Evolutionary conservation across 2,797 vertebrate species (phyloP), one percentile per base, ranked within the genome.

Genomic region (Chelidonichthys spinosus): DNA sequence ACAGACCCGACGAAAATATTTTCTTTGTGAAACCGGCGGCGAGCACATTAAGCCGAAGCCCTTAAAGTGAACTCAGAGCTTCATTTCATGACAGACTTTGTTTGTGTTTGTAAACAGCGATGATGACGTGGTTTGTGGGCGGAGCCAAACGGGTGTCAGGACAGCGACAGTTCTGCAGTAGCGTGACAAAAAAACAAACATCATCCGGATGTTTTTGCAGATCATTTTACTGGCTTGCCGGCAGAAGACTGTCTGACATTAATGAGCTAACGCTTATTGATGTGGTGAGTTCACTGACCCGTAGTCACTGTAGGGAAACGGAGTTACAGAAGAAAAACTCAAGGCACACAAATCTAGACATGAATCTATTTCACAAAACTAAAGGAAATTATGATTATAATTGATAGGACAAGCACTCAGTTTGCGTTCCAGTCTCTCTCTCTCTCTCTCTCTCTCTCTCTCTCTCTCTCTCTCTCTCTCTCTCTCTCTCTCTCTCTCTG

Each of bases 391-490:
- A 13, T 46, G 5, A 66, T 50, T 6, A 43, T 32, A 61, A 61
- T 33, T 62, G 11, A 47, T 37, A 36, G 46, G 39, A 44, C 18
- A 33, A 35, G 11, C 33, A n/a, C 36, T 10, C 43, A 32, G 9
- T 36, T 44, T 37, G 54, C 32, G 47, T 53, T 17, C 37, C 54
- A 35, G 36, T 58, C 4, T 37, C 35, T 56, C 54, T 55, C 53
- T 36, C 13, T 54, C 14, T 36, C 40, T 5, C 46, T 33, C 33
- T 40, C 15, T 17, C 7, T 49, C 11, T 25, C 13, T 36, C 46
- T 52, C 50, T 17, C 56, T 56, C 44, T 50, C 78, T 73, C 74
- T 60, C 50, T 47, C 32, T 42, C 47, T 46, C 46, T 56, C 44
- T 11, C 54, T 55, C 42, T 42, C 77, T 72, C 69, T 53, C 63